phyloP scores from a whole-genome alignment of 2,797 vertebrate genomes.

The Tenualosa thibaudeaui region DNA sequence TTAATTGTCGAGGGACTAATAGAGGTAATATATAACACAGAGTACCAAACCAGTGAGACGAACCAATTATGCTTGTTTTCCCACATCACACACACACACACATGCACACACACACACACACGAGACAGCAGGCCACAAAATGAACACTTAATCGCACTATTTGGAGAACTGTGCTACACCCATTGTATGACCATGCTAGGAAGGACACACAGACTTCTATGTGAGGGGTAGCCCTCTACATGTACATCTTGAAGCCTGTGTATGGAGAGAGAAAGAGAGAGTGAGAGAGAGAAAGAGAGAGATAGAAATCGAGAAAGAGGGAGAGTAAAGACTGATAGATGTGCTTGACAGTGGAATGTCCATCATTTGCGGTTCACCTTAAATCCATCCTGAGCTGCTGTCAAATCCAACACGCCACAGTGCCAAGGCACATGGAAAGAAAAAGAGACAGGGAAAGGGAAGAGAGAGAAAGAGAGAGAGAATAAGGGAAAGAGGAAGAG shows the following conservation, averaged over 20 bases:
- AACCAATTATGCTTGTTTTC: slow-evolving; percentile 18
- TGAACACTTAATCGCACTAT: slow-evolving; percentile 9
- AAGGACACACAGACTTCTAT: not conserved
- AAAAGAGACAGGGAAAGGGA: not conserved
- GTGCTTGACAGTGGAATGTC: not conserved
- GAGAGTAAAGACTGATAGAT: slow-evolving; percentile 9
- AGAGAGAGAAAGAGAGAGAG: not conserved
- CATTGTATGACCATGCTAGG: not conserved
- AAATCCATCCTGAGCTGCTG: slow-evolving; percentile 74
- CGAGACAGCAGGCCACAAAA: not conserved
- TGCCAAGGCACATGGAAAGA: not conserved
- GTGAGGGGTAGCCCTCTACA: not conserved
- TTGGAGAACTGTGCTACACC: slow-evolving; percentile 5
- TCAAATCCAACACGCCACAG: slow-evolving; percentile 60
- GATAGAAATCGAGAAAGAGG: not conserved
- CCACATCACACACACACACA: slow-evolving; percentile 4
- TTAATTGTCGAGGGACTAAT: slow-evolving; percentile 37
- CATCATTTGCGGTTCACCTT: slow-evolving; percentile 1
- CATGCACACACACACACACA: slow-evolving; percentile 27
- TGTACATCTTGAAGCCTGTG: not conserved
- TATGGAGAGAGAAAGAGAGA: not conserved
- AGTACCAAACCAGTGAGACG: slow-evolving; percentile 24
- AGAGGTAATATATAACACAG: slow-evolving; percentile 39
- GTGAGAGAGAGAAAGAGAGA: not conserved
- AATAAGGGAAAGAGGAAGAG: slow-evolving; percentile 30